phyloP scores from a whole-genome alignment of 2,888 invertebrate genomes.

The Drosophila fulvimacula region DNA sequence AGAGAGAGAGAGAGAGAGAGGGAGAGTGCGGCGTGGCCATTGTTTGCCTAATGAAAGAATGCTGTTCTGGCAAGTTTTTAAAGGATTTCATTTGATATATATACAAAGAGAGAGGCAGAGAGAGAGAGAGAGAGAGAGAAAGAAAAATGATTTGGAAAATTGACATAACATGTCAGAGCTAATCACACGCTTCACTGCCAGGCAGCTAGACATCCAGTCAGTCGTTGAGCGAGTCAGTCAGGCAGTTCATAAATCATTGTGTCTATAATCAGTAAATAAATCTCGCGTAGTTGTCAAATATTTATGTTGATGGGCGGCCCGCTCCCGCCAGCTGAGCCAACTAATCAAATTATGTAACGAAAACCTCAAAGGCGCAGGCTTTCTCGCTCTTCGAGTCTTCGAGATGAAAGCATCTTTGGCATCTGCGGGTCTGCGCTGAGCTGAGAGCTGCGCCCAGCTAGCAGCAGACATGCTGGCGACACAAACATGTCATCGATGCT shows the following conservation, averaged over 20 bases:
- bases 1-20: slow-evolving; percentile 16
- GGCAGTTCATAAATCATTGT: slow-evolving; percentile 75
- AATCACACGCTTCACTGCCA: slow-evolving; percentile 72
- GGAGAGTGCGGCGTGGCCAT: slow-evolving; percentile 43
- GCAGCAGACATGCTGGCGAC: slow-evolving; percentile 75
- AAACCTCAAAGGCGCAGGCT: slow-evolving; percentile 44
- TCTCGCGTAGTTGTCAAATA: slow-evolving; percentile 67
- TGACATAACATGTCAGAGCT: slow-evolving; percentile 75
- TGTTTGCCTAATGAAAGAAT: slow-evolving; percentile 80
- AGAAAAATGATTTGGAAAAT: slow-evolving; percentile 77
- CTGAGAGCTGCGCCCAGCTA: slow-evolving; percentile 30
- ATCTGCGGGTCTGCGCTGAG: slow-evolving; percentile 41
- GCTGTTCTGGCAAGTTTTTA: slow-evolving; percentile 79
- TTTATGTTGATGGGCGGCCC: slow-evolving; percentile 66
- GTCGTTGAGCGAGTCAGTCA: slow-evolving; percentile 30
- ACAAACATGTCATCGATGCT: slow-evolving; percentile 79
- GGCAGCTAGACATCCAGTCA: slow-evolving; percentile 22
- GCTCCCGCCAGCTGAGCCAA: slow-evolving; percentile 47
- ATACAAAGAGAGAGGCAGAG: background rate
- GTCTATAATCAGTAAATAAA: slow-evolving; percentile 75
- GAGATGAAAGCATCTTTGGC: slow-evolving; percentile 41
- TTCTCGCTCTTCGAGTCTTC: slow-evolving; percentile 9
- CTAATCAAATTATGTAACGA: slow-evolving; percentile 80
- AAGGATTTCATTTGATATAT: slow-evolving; percentile 61
- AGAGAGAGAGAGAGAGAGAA: background rate